These are phyloP conservation scores for Lasioglossum calceatum DNA, from an alignment of 2,888 invertebrate genomes.

Conservation along the genomic window DNA sequence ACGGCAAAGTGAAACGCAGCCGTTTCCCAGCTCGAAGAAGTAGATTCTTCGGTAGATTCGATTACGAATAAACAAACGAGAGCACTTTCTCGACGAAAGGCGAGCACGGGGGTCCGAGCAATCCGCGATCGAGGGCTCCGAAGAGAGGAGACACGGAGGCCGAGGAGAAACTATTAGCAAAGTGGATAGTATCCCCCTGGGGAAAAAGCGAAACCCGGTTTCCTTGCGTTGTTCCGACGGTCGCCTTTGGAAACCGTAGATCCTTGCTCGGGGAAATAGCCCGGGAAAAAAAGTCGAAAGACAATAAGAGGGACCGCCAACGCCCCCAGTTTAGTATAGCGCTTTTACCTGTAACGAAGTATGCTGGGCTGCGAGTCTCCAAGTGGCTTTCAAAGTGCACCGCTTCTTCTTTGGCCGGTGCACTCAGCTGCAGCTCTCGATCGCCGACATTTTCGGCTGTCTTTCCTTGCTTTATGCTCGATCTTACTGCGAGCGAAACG, in stretches of 20 bases:
- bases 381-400: conserved; percentile 7
- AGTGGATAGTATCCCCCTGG: conserved; percentile 6
- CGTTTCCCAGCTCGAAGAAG: not conserved
- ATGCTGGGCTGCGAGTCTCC: not conserved
- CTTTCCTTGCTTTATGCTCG: not conserved
- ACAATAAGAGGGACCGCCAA: conserved; percentile 3
- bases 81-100: not conserved
- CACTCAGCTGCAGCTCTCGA: not conserved
- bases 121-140: not conserved
- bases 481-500: not conserved
- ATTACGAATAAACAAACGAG: conserved; percentile 10
- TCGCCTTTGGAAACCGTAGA: not conserved
- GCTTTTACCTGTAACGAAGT: conserved; percentile 42
- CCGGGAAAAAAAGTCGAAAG: conserved; percentile 15
- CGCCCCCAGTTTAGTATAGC: not conserved
- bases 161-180: conserved; percentile 25
- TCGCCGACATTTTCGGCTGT: conserved; percentile 1
- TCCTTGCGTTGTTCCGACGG: not conserved
- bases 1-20: not conserved
- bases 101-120: not conserved
- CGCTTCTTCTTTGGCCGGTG: conserved; percentile 11
- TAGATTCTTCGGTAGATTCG: not conserved
- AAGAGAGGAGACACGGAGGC: not conserved
- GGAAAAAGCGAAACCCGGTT: conserved; percentile 15
- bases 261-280: conserved; percentile 17